phyloP scores from a whole-genome alignment of 2,113 vertebrate species.

The Hyaena hyaena region DNA sequence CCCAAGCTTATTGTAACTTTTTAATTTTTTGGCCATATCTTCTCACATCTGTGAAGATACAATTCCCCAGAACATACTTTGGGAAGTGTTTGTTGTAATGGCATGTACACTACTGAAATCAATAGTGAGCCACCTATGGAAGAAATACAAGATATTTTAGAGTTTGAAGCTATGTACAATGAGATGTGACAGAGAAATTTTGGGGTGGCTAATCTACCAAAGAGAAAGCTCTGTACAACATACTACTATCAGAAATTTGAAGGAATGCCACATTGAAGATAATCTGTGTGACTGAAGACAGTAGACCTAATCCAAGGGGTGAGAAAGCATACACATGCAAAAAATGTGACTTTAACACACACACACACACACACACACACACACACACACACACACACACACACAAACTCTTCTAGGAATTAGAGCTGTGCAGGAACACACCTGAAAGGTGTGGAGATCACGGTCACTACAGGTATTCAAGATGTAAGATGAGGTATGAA shows the following conservation, averaged over 20 bases:
- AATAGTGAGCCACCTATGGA: background rate
- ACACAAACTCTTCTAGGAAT: background rate
- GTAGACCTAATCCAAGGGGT: background rate
- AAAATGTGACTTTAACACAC: background rate
- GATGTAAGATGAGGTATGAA: background rate
- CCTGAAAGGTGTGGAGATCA: background rate
- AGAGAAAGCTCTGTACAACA: background rate
- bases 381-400: too few species aligned
- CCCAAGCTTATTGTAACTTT: constrained; percentile 42
- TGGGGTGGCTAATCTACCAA: background rate
- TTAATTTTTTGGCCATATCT: background rate
- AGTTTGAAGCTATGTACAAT: background rate
- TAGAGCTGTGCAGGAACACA: background rate
- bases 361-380: too few species aligned
- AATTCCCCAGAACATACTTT: background rate
- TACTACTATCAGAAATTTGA: background rate
- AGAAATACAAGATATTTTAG: background rate
- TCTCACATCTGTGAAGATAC: constrained; percentile 42
- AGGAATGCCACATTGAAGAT: background rate
- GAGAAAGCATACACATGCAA: background rate
- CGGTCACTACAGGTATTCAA: background rate
- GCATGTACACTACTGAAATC: background rate
- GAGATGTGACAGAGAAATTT: background rate
- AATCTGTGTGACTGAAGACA: background rate
- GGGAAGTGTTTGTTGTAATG: background rate